Base-by-base conservation (phyloP, 2,797 vertebrate species). In the Manis pentadactyla region DNA sequence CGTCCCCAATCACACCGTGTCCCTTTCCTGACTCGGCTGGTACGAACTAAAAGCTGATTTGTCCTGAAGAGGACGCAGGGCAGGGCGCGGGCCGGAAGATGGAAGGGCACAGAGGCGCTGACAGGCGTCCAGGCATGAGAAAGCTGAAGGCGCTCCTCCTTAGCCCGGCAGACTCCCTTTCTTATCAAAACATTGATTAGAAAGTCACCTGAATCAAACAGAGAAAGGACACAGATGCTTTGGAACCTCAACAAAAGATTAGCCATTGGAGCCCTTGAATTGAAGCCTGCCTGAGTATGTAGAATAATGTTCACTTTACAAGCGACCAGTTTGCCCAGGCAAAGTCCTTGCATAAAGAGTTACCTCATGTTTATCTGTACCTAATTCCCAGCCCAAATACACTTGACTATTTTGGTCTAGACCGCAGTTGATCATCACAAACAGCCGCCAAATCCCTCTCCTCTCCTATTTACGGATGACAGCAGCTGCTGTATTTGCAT, bases 401-500 rank as follows among this genome's bases (percentile, higher is more conserved):
- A 77, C 93, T 46, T 63, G 79, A 77, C 83, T 7, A 42, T 95
- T 95, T 95, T 61, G 55, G 87, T 87, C 95, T 92, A 46, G 14
- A 31, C 97, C 23, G 14, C 29, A 29, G 81, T 93, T 29, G 6
- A 74, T 95, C 92, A n/a, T 68, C 39, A 2, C 49, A 81, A 13
- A 17, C 84, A 81, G 91, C 81, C 92, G 71, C 87, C 68, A 95
- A 87, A 75, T 37, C 87, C 95, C 55, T 94, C 97, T 91, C 93
- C 8, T 85, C 51, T 34, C 12, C 98, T 69, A 68, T 55, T 87
- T 81, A 94, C 17, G 1, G 96, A 94, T n/a, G 42, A 96, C 85
- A 83, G 75, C 98, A 97, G 98, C 97, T 97, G 97, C 96, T 73
- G 69, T 93, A 14, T 98, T 95, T 97, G 94, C 94, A 91, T 83